A percentile compares a stretch with the other conserved stretches of the same genome.
Conservation (phyloP, 2,888 invertebrate genomes). For the Blastobasis adustella region DNA sequence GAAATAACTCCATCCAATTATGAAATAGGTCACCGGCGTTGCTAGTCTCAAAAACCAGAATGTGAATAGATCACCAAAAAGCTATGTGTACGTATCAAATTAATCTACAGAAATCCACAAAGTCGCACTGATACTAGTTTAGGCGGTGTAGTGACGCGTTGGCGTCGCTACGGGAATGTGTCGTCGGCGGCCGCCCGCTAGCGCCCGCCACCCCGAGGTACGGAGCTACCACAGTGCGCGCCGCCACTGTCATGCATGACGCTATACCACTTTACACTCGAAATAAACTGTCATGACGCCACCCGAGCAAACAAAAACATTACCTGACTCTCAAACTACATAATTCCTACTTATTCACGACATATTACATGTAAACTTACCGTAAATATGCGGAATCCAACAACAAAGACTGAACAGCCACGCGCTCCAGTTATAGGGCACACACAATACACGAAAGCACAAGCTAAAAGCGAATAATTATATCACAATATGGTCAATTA, state of each 20-base stretch:
- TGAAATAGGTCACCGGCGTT: too few relatives aligned
- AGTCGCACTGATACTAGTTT: too few relatives aligned
- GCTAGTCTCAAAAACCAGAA: too few relatives aligned
- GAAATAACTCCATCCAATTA: too few relatives aligned
- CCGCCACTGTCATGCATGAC: too few relatives aligned
- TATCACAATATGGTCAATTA: slow-evolving; percentile 50
- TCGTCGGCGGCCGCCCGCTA: slow-evolving; percentile 48
- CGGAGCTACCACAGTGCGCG: too few relatives aligned
- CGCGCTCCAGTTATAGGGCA: slow-evolving; percentile 72
- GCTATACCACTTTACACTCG: too few relatives aligned
- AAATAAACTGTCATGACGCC: slow-evolving; percentile 14
- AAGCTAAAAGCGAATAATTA: slow-evolving; percentile 46
- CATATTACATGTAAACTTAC: slow-evolving; percentile 48
- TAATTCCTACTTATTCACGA: slow-evolving; percentile 23
- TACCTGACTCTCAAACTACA: slow-evolving; percentile 13
- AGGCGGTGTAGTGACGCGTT: slow-evolving; percentile 46
- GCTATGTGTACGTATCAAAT: too few relatives aligned
- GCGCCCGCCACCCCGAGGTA: slow-evolving; percentile 37
- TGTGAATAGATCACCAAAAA: too few relatives aligned
- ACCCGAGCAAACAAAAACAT: slow-evolving; percentile 18
- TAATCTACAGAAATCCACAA: too few relatives aligned
- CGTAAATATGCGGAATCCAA: slow-evolving; percentile 68
- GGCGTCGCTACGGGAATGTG: slow-evolving; percentile 52
- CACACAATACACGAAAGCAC: slow-evolving; percentile 71
- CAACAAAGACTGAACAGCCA: slow-evolving; percentile 74